A percentile compares a stretch with the other conserved stretches of the same genome.
Conservation (phyloP, 2,113 vertebrate genomes). For the Siniperca knerii region DNA sequence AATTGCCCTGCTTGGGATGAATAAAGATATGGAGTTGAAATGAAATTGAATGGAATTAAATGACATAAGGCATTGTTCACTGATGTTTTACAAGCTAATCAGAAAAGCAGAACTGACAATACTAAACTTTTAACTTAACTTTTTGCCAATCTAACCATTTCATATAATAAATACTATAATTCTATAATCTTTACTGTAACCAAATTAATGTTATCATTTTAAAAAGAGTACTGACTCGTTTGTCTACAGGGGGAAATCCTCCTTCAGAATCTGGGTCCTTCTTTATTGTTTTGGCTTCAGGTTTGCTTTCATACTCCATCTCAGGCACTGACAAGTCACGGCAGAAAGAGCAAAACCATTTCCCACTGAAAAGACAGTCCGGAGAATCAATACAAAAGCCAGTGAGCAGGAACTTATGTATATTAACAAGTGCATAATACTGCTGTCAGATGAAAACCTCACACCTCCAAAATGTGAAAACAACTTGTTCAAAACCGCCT, state of each 20-base stretch:
- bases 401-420: not conserved
- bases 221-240: constrained; percentile 81
- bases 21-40: not conserved
- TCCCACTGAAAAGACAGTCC: constrained; percentile 80
- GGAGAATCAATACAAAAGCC: constrained; percentile 18
- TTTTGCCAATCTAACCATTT: not conserved
- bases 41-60: not conserved
- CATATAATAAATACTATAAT: not conserved
- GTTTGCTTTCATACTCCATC: constrained; percentile 88
- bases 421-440: not conserved
- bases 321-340: constrained; percentile 85
- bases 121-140: not conserved
- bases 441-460: constrained; percentile 35
- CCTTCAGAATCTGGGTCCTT: constrained; percentile 62
- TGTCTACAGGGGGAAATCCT: constrained; percentile 83
- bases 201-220: not conserved
- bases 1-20: not conserved
- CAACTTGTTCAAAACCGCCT: constrained; percentile 20
- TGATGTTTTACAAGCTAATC: not conserved
- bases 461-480: constrained; percentile 19
- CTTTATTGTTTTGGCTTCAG: constrained; percentile 70
- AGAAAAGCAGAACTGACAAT: not conserved
- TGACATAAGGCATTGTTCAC: not conserved
- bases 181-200: not conserved
- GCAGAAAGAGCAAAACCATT: constrained; percentile 92